A percentile compares a stretch with the other conserved stretches of the same genome.
Conservation (phyloP, 1,140 invertebrate species). For the Drosophila truncata region DNA sequence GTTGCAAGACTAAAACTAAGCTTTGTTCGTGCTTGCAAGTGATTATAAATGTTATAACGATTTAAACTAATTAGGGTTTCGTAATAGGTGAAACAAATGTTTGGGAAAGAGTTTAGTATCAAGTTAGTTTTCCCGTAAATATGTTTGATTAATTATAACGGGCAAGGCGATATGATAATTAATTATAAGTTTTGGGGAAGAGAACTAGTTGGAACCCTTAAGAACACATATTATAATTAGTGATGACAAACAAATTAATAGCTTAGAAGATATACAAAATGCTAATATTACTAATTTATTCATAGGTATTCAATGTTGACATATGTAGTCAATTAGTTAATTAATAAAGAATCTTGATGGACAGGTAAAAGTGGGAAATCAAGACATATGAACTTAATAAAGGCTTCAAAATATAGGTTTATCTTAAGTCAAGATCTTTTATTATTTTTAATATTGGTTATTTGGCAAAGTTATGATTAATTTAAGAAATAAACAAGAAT, state of each 20-base stretch:
- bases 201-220: neutral
- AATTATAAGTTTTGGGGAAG: neutral
- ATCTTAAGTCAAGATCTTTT: neutral
- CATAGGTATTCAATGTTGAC: neutral
- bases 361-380: neutral
- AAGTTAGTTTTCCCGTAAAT: neutral
- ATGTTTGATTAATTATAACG: constrained; percentile 3
- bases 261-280: too few species aligned
- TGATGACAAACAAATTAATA: neutral
- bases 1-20: constrained; percentile 20
- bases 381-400: neutral
- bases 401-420: neutral
- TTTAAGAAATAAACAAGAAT: neutral
- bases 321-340: neutral
- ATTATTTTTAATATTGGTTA: neutral
- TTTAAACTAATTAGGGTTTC: constrained; percentile 16
- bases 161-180: neutral
- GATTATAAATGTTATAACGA: constrained; percentile 20
- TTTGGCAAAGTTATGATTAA: neutral
- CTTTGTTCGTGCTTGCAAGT: constrained; percentile 37
- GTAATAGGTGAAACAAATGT: constrained; percentile 14
- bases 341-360: neutral
- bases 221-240: neutral
- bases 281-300: neutral
- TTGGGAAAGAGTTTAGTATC: neutral